phyloP scores from a whole-genome alignment of 2,888 invertebrate genomes.

The Panzeria rudis region DNA sequence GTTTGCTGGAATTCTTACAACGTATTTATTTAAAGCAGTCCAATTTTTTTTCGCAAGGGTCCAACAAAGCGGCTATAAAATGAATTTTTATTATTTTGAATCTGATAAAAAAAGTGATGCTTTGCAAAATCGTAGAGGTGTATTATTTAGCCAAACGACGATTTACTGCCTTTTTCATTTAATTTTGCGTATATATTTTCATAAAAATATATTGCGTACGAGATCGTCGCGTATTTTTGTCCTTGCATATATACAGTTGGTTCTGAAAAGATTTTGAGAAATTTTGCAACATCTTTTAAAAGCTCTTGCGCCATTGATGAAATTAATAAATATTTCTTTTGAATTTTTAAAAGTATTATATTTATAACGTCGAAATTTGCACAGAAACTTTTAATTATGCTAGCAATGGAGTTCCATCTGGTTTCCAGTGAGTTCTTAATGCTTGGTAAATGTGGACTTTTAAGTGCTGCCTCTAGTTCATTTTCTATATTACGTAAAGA shows the following conservation, averaged over 20 bases:
- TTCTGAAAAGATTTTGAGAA: slow-evolving; percentile 22
- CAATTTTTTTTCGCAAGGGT: slow-evolving; percentile 15
- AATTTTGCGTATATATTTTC: not conserved
- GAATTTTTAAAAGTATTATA: slow-evolving; percentile 31
- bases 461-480: not conserved
- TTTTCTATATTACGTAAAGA: slow-evolving; percentile 13
- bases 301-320: slow-evolving; percentile 22
- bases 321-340: slow-evolving; percentile 25
- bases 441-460: not conserved
- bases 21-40: not conserved
- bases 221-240: slow-evolving; percentile 26
- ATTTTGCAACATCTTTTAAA: slow-evolving; percentile 10
- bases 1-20: not conserved
- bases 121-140: not conserved
- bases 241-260: slow-evolving; percentile 27
- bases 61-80: not conserved
- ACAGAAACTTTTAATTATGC: slow-evolving; percentile 14
- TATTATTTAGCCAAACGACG: slow-evolving; percentile 3
- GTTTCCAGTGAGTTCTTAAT: slow-evolving; percentile 26
- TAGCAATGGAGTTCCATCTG: slow-evolving; percentile 25
- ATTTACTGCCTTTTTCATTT: not conserved
- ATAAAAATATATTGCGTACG: slow-evolving; percentile 14
- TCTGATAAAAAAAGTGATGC: no score
- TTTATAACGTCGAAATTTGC: slow-evolving; percentile 22
- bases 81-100: not conserved